phyloP scores from a whole-genome alignment of 2,797 vertebrate species.

The Danio kyathit region DNA sequence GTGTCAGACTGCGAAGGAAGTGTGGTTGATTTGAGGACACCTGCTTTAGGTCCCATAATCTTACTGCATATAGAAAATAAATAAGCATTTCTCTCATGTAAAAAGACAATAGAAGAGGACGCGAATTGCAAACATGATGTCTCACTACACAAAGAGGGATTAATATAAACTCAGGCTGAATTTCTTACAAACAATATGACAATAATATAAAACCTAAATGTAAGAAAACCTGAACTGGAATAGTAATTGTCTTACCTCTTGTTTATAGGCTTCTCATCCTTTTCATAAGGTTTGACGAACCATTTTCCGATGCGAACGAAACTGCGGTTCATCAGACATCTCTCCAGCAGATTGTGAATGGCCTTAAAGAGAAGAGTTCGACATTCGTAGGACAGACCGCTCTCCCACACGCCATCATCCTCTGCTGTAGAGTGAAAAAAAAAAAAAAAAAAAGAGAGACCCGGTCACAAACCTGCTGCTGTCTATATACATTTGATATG shows the following conservation, averaged over 20 bases:
- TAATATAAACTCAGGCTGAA: neutral
- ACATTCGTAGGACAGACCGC: slow-evolving; percentile 96
- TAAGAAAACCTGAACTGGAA: slow-evolving; percentile 6
- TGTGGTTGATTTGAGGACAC: neutral
- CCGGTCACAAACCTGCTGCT: neutral
- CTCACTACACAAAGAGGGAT: neutral
- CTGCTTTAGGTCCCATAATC: neutral
- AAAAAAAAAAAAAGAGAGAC: slow-evolving; percentile 31
- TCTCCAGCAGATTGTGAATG: slow-evolving; percentile 97
- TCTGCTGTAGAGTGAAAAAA: slow-evolving; percentile 81
- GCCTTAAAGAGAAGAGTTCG: slow-evolving; percentile 98
- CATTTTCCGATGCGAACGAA: slow-evolving; percentile 97
- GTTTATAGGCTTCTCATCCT: slow-evolving; percentile 98
- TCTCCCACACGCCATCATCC: slow-evolving; percentile 97
- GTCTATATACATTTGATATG: neutral
- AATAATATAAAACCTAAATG: neutral
- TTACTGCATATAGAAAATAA: neutral
- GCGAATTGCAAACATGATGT: neutral
- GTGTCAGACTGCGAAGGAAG: neutral
- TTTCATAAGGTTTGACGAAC: slow-evolving; percentile 99
- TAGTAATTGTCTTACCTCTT: slow-evolving; percentile 85
- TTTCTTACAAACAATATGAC: neutral
- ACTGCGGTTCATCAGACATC: slow-evolving; percentile 96
- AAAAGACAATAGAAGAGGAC: neutral
- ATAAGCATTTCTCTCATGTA: neutral